Percentiles rank a stretch among this genome's conserved stretches.
Conservation (phyloP, 2,888 invertebrate genomes). For the Dryomyza anilis region DNA sequence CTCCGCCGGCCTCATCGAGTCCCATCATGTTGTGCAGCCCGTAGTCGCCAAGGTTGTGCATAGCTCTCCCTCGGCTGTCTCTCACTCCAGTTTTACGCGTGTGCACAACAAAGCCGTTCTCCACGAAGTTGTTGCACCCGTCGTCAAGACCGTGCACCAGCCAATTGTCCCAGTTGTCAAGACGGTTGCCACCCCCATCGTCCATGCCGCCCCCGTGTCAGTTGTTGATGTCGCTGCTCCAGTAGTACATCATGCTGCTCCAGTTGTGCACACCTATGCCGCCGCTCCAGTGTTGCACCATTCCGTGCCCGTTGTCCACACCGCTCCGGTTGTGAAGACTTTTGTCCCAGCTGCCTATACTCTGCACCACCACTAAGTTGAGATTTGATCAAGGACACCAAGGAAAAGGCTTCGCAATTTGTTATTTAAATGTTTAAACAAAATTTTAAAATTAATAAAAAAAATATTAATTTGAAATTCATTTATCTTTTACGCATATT, state of each 20-base stretch:
- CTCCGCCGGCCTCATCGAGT: conserved; percentile 48
- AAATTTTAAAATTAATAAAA: too few relatives aligned
- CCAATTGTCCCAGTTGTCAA: conserved; percentile 32
- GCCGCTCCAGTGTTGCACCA: conserved; percentile 32
- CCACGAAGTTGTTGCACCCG: conserved; percentile 35
- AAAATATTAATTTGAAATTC: too few relatives aligned
- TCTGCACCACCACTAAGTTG: conserved; percentile 18
- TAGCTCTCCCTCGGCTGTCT: conserved; percentile 61
- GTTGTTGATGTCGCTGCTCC: conserved; percentile 11
- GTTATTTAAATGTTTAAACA: too few relatives aligned
- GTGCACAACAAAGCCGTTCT: conserved; percentile 62
- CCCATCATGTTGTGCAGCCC: conserved; percentile 48
- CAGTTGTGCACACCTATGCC: conserved; percentile 37
- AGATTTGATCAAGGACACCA: too few relatives aligned
- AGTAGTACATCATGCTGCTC: conserved; percentile 28
- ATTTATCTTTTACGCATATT: too few relatives aligned
- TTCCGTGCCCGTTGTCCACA: conserved; percentile 13
- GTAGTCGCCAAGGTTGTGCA: conserved; percentile 53
- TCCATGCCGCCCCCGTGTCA: neutral
- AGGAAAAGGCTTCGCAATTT: too few relatives aligned
- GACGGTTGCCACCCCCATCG: conserved; percentile 18
- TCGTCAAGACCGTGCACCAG: conserved; percentile 36
- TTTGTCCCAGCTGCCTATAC: conserved; percentile 36
- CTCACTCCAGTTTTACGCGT: conserved; percentile 65
- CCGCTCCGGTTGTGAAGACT: conserved; percentile 21